phyloP scores from a whole-genome alignment of 2,113 vertebrate species.

The Callipepla squamata region DNA sequence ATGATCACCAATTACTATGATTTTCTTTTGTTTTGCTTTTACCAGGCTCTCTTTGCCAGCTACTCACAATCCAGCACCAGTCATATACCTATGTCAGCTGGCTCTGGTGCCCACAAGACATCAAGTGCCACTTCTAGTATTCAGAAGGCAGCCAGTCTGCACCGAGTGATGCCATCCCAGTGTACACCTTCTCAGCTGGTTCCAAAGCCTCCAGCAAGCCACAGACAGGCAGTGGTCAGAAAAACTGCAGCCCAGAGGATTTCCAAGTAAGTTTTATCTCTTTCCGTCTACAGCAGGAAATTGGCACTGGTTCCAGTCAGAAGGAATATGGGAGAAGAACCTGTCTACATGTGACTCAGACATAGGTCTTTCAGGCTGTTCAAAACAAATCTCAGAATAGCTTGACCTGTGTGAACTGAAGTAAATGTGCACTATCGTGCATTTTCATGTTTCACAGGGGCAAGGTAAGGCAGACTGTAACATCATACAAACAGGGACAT shows the following conservation, averaged over 20 bases:
- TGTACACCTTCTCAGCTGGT: conserved; percentile 71
- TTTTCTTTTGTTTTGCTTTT: background rate
- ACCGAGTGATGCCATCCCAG: conserved; percentile 74
- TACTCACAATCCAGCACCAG: conserved; percentile 68
- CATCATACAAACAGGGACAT: background rate
- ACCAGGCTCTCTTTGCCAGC: conserved; percentile 81
- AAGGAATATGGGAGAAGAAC: background rate
- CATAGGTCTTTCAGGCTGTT: background rate
- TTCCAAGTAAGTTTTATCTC: conserved; percentile 86
- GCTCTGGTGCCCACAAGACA: conserved; percentile 66
- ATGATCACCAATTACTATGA: background rate
- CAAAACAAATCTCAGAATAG: background rate
- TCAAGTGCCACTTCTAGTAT: conserved; percentile 69
- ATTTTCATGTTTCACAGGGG: background rate
- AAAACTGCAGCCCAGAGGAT: conserved; percentile 82
- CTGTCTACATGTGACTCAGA: background rate
- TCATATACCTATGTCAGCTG: conserved; percentile 63
- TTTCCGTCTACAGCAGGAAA: background rate
- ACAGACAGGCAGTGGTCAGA: conserved; percentile 79
- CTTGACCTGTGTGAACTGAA: background rate
- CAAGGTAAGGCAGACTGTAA: background rate
- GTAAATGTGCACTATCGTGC: background rate
- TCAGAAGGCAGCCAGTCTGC: conserved; percentile 70
- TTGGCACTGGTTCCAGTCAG: background rate
- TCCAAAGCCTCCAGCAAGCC: conserved; percentile 85